Conservation (phyloP, 2,113 vertebrate genomes). For the Salvelinus sp. region DNA sequence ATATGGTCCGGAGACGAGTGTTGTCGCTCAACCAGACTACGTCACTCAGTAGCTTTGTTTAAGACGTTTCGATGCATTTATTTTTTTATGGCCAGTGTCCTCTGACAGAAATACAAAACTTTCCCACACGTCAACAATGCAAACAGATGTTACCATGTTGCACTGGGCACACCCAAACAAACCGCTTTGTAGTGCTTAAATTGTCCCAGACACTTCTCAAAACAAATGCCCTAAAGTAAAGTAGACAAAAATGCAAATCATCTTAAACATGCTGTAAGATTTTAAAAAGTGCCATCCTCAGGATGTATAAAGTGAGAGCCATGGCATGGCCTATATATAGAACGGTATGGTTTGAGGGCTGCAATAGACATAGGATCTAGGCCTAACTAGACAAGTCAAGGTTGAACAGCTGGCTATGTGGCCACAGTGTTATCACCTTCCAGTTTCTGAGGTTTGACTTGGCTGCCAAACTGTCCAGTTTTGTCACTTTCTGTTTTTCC, state of each 20-base stretch:
- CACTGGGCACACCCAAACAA: conserved; percentile 35
- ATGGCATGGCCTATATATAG: neutral
- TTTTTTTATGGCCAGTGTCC: conserved; percentile 2
- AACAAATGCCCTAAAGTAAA: neutral
- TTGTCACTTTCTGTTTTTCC: conserved; percentile 35
- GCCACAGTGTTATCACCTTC: conserved; percentile 42
- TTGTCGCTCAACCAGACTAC: too few species aligned
- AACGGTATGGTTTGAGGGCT: too few species aligned
- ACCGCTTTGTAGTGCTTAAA: conserved; percentile 35
- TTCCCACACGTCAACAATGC: conserved; percentile 16
- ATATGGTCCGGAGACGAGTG: too few species aligned
- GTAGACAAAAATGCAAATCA: neutral
- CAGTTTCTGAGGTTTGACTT: conserved; percentile 31
- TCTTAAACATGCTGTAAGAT: neutral
- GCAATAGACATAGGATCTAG: neutral
- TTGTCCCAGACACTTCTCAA: neutral
- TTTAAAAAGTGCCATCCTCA: too few species aligned
- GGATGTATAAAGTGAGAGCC: neutral
- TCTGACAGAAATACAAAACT: conserved; percentile 25
- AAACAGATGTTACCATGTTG: conserved; percentile 58
- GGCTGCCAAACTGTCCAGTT: conserved; percentile 37
- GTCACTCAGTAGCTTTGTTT: neutral
- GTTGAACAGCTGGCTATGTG: conserved; percentile 22
- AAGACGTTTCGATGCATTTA: conserved; percentile 37
- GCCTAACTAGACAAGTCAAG: conserved; percentile 3